phyloP scores from a whole-genome alignment of 1,140 invertebrate species.

The honey bee (Apis mellifera) region DNA sequence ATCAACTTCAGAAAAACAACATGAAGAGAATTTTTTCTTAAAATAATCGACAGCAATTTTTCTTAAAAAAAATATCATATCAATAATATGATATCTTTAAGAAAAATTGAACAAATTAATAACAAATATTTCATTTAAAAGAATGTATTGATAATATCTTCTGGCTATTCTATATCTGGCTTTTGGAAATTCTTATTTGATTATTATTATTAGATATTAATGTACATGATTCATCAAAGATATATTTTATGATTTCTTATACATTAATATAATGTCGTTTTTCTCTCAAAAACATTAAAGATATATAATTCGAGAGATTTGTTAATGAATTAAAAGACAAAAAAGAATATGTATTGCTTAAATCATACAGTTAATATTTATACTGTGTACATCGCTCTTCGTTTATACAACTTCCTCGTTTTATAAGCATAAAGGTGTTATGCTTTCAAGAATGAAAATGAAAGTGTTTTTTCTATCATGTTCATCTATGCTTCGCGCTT shows the following conservation, averaged over 20 bases:
- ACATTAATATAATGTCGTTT: too few relatives aligned
- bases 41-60: slow-evolving; percentile 12
- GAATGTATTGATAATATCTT: slow-evolving; percentile 1
- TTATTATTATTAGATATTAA: neutral
- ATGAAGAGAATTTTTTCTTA: slow-evolving; percentile 21
- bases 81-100: neutral
- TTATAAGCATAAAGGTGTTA: neutral
- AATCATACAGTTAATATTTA: slow-evolving; percentile 17
- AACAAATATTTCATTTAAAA: neutral
- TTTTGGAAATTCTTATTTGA: neutral
- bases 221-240: neutral
- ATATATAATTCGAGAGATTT: neutral
- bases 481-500: slow-evolving; percentile 39
- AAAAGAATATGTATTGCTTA: slow-evolving; percentile 5
- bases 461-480: slow-evolving; percentile 18
- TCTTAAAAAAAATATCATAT: slow-evolving; percentile 10
- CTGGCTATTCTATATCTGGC: neutral
- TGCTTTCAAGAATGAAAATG: slow-evolving; percentile 25
- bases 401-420: slow-evolving; percentile 14
- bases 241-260: neutral
- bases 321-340: slow-evolving; percentile 22
- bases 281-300: too few relatives aligned
- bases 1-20: slow-evolving; percentile 15
- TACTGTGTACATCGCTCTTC: slow-evolving; percentile 24
- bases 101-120: neutral